A percentile compares a stretch with the other conserved stretches of the same genome.
Evolutionary conservation across 2,113 vertebrate species (phyloP).

Genomic region (Odobenus rosmarus): DNA sequence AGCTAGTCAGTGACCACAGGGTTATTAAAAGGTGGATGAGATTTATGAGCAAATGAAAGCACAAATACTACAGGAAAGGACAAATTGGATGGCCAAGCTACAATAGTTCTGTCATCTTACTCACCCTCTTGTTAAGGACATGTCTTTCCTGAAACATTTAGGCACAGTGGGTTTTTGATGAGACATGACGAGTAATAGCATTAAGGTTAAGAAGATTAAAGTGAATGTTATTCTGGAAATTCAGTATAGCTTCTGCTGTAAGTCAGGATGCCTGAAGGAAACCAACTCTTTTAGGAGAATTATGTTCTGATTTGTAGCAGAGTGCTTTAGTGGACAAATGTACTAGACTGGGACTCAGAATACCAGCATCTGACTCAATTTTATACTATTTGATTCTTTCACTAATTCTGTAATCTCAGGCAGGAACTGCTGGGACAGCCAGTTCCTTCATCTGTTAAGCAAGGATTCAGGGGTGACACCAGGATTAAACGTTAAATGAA

Average conservation of each 20-base stretch:
- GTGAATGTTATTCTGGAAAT: neutral
- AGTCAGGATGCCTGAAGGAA: neutral
- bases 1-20: neutral
- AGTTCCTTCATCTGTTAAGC: neutral
- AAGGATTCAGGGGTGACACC: neutral
- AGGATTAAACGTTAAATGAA: constrained; percentile 7
- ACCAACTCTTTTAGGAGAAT: neutral
- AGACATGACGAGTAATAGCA: neutral
- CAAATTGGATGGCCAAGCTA: neutral
- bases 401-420: neutral
- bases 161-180: neutral
- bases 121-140: neutral
- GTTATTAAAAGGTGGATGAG: neutral
- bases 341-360: neutral
- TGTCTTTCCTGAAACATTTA: neutral
- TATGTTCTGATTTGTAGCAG: neutral
- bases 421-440: neutral
- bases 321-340: neutral
- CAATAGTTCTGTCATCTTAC: neutral
- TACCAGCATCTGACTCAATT: neutral
- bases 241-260: neutral
- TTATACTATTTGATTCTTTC: neutral
- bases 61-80: neutral
- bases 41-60: neutral
- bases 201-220: constrained; percentile 7